Percentiles rank a stretch among this genome's conserved stretches.
Evolutionary conservation across 2,888 invertebrate genomes (phyloP).

Genomic region (Tromatobia lineatoria): DNA sequence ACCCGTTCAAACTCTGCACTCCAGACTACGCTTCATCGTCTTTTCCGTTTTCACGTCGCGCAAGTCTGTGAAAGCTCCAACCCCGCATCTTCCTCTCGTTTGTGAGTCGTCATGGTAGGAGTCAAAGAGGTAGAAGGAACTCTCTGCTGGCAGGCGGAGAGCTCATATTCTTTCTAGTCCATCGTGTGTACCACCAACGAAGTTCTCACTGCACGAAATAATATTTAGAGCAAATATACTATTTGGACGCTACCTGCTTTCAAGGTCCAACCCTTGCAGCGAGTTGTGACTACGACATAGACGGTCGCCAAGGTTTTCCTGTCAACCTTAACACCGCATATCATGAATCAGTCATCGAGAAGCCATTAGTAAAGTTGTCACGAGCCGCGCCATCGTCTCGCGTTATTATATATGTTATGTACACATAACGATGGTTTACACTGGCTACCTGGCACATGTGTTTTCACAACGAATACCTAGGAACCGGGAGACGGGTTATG

Average conservation of each 20-base stretch:
- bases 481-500: constrained; percentile 40
- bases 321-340: background rate
- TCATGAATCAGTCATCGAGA: constrained; percentile 57
- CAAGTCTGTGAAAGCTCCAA: constrained; percentile 19
- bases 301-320: background rate
- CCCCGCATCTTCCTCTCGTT: background rate
- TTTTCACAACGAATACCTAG: constrained; percentile 56
- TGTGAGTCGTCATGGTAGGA: constrained; percentile 10
- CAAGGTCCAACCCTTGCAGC: background rate
- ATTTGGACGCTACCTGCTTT: constrained; percentile 31
- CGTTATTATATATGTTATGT: constrained; percentile 27
- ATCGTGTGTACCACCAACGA: constrained; percentile 26
- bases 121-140: constrained; percentile 20
- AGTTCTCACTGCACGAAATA: constrained; percentile 29
- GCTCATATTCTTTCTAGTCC: constrained; percentile 28
- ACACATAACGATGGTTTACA: constrained; percentile 53
- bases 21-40: constrained; percentile 36
- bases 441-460: constrained; percentile 64
- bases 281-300: background rate
- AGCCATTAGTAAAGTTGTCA: constrained; percentile 54
- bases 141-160: constrained; percentile 13
- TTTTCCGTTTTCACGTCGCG: constrained; percentile 33
- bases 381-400: background rate
- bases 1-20: constrained; percentile 51
- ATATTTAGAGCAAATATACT: constrained; percentile 42